phyloP scores from a whole-genome alignment of 2,797 vertebrate genomes.

The Cryptoblepharus egeriae region DNA sequence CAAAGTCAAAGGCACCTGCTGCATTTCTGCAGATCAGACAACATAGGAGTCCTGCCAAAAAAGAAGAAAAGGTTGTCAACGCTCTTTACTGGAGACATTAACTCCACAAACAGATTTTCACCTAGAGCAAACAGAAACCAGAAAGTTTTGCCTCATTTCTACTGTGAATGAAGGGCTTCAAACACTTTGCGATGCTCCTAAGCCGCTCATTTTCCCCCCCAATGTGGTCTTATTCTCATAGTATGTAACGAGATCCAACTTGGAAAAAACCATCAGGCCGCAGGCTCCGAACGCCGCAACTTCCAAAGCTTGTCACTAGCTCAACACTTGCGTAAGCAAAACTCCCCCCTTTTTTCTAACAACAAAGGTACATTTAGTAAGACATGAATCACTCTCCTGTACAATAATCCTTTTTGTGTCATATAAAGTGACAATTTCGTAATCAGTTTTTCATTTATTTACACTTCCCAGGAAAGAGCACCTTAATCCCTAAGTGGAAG shows the following conservation, averaged over 20 bases:
- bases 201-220: neutral
- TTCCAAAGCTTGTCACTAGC: constrained; percentile 14
- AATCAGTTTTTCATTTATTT: constrained; percentile 31
- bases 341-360: neutral
- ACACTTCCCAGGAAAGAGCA: constrained; percentile 30
- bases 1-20: neutral
- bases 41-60: neutral
- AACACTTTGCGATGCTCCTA: neutral
- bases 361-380: constrained; percentile 53
- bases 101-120: neutral
- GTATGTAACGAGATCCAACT: neutral
- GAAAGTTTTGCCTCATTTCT: neutral
- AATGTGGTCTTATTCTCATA: neutral
- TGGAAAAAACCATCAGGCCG: neutral
- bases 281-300: constrained; percentile 20
- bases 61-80: neutral
- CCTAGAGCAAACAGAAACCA: neutral
- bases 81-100: neutral
- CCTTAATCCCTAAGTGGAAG: constrained; percentile 32
- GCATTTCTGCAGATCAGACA: neutral
- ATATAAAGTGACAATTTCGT: constrained; percentile 51
- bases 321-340: constrained; percentile 3
- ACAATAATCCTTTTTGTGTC: constrained; percentile 9
- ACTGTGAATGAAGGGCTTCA: neutral
- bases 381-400: constrained; percentile 12